Conservation (phyloP, 92 coral and sea anemone species). For the Phenganax stokvisi region DNA sequence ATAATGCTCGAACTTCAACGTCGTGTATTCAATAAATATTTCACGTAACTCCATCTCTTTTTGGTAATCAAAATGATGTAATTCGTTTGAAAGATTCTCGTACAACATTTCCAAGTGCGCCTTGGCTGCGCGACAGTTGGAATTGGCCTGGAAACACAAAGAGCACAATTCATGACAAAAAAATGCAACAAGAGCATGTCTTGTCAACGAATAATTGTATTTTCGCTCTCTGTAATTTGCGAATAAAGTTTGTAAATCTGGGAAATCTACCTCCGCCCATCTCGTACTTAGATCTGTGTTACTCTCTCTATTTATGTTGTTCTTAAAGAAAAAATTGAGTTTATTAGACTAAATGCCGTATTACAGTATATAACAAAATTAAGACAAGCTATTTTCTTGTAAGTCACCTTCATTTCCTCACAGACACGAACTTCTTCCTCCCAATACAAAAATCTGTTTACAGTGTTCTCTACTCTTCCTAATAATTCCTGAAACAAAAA, state of each 20-base stretch:
- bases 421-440: constrained; percentile 79
- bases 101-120: constrained; percentile 73
- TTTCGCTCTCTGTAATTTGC: background rate
- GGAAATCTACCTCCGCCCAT: constrained; percentile 84
- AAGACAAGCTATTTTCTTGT: too few species aligned
- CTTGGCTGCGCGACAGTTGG: constrained; percentile 86
- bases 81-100: constrained; percentile 70
- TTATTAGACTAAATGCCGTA: background rate
- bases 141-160: constrained; percentile 61
- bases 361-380: background rate
- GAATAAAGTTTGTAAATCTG: background rate
- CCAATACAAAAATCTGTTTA: constrained; percentile 77
- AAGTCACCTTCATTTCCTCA: constrained; percentile 77
- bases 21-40: constrained; percentile 82
- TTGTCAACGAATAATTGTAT: too few species aligned
- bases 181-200: too few species aligned
- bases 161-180: too few species aligned
- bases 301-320: constrained; percentile 26
- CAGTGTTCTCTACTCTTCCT: constrained; percentile 76
- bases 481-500: constrained; percentile 58
- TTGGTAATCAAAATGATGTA: constrained; percentile 82
- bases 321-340: constrained; percentile 20
- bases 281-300: constrained; percentile 57
- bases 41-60: constrained; percentile 90
- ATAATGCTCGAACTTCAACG: constrained; percentile 80